phyloP scores from a whole-genome alignment of 2,113 vertebrate species.

The Oplegnathus fasciatus region DNA sequence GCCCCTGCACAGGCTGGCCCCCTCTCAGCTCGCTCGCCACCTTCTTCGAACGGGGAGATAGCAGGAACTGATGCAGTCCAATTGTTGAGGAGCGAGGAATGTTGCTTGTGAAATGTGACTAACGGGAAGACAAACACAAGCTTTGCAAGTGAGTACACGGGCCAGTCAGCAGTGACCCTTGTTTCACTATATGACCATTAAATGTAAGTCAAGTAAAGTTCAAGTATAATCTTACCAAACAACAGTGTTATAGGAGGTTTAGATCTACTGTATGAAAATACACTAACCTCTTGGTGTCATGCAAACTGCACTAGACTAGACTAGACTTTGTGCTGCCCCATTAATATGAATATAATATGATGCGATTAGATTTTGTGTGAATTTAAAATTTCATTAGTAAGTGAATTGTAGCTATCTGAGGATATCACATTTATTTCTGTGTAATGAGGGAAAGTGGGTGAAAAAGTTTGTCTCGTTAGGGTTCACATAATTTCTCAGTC shows the following conservation, averaged over 20 bases:
- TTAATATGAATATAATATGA: neutral
- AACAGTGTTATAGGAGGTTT: neutral
- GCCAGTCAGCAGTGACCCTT: neutral
- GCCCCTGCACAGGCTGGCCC: conserved; percentile 78
- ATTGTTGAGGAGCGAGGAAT: conserved; percentile 74
- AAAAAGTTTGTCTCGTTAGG: neutral
- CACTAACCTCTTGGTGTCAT: neutral
- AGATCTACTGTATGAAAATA: neutral
- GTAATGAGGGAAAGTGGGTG: neutral
- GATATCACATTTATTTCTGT: neutral
- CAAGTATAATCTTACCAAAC: neutral
- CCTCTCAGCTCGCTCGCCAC: conserved; percentile 69
- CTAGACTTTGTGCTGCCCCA: neutral
- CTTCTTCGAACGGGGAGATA: conserved; percentile 72
- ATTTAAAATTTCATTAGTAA: neutral
- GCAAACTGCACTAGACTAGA: neutral
- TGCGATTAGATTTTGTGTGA: neutral
- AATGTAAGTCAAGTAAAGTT: conserved; percentile 19
- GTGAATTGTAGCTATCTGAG: neutral
- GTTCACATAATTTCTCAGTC: neutral
- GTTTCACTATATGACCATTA: neutral
- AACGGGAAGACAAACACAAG: conserved; percentile 50
- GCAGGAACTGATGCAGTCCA: conserved; percentile 72
- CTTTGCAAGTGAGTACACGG: conserved; percentile 28
- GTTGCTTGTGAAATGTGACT: conserved; percentile 63